Percentiles rank a stretch among this genome's conserved stretches.
These are phyloP conservation scores for Cossypha dichroa DNA, from an alignment of 2,797 vertebrate genomes.

Conservation along the genomic window DNA sequence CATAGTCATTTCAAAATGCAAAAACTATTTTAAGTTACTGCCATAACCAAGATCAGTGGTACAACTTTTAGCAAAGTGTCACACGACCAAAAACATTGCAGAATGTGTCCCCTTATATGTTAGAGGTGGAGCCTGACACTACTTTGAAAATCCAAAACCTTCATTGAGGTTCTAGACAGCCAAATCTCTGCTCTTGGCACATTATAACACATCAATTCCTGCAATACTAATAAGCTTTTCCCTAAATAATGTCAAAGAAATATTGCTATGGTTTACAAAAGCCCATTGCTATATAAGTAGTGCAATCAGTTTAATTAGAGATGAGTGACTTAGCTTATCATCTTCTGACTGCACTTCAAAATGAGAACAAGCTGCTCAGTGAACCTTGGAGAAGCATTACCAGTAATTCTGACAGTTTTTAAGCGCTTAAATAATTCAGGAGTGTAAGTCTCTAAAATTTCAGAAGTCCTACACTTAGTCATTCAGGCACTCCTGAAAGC, in stretches of 20 bases:
- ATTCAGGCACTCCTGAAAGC: not conserved
- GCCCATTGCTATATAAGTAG: not conserved
- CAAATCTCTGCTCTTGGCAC: not conserved
- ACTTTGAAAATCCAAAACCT: not conserved
- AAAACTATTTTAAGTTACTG: conserved; percentile 6
- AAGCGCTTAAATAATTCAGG: not conserved
- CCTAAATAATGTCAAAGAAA: not conserved
- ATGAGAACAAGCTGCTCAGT: not conserved
- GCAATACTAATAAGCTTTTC: not conserved
- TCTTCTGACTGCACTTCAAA: not conserved
- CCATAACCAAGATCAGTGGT: conserved; percentile 8
- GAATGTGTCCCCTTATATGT: not conserved
- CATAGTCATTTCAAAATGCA: conserved; percentile 11
- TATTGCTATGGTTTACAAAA: not conserved
- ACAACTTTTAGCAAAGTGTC: not conserved
- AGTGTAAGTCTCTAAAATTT: not conserved
- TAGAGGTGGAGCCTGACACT: not conserved
- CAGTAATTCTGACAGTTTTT: not conserved
- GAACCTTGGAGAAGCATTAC: not conserved
- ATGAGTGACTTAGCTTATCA: not conserved
- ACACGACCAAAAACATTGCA: not conserved
- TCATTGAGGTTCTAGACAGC: not conserved
- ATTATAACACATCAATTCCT: not conserved
- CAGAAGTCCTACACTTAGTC: not conserved
- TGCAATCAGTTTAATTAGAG: not conserved